Conservation (phyloP, 2,797 vertebrate genomes). For the Rhynchotus rufescens region DNA sequence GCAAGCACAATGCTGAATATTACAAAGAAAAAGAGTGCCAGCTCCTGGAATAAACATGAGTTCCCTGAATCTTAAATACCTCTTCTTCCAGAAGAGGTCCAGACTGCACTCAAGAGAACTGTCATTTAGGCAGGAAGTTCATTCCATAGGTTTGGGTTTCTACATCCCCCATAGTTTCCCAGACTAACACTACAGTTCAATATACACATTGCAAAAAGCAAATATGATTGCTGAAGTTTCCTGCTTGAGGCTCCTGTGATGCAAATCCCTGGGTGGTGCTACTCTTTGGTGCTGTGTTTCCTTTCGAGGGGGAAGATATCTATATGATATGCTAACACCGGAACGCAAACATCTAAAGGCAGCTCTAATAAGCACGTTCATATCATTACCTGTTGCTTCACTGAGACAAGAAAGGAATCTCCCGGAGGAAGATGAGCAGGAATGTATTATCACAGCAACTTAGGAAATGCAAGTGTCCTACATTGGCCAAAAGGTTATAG, state of each 20-base stretch:
- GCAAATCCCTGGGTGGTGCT: not conserved
- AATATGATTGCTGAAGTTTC: not conserved
- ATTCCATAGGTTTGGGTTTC: not conserved
- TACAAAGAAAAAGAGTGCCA: not conserved
- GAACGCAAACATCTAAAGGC: not conserved
- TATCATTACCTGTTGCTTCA: constrained; percentile 19
- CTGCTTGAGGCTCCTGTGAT: not conserved
- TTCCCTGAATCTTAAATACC: not conserved
- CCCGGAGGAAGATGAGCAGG: not conserved
- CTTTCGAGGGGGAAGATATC: not conserved
- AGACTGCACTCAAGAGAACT: not conserved
- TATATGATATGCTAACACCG: not conserved
- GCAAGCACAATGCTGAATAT: not conserved
- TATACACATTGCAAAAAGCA: not conserved
- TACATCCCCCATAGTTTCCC: not conserved
- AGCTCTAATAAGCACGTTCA: not conserved
- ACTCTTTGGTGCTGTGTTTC: not conserved
- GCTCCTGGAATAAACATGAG: not conserved
- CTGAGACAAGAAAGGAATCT: not conserved
- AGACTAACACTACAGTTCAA: not conserved
- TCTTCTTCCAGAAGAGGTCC: not conserved
- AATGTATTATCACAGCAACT: not conserved
- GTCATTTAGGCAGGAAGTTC: not conserved
- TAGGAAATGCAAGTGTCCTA: not conserved
- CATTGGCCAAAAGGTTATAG: not conserved